A percentile compares a stretch with the other conserved stretches of the same genome.
Evolutionary conservation across 1,140 invertebrate species (phyloP).

Genomic region (Chelonus insularis): DNA sequence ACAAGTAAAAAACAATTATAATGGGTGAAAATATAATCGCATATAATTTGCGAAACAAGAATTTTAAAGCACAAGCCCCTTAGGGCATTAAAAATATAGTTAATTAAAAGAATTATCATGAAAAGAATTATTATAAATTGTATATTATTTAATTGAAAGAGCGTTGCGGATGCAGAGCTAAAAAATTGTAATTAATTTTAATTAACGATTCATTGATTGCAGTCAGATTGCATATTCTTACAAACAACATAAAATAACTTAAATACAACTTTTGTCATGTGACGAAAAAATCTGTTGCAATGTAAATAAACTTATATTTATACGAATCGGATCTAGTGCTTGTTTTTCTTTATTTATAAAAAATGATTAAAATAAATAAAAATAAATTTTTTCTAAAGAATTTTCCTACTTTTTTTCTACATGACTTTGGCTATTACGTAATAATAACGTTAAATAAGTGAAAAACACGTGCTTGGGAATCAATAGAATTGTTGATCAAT

Average conservation of each 20-base stretch:
- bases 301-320: conserved; percentile 62
- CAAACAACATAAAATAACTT: conserved; percentile 40
- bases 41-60: no score
- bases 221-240: conserved; percentile 26
- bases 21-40: no score
- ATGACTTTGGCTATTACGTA: no score
- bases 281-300: conserved; percentile 54
- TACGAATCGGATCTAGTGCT: conserved; percentile 39
- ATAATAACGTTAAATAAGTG: no score
- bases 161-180: neutral
- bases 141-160: neutral
- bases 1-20: no score
- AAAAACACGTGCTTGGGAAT: no score
- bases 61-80: no score
- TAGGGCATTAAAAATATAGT: neutral
- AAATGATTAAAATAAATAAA: neutral
- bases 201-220: conserved; percentile 18
- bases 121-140: neutral
- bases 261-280: conserved; percentile 46
- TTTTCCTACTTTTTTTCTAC: neutral
- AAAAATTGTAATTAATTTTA: neutral
- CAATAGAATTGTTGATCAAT: no score
- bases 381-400: no score
- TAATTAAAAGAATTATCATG: neutral
- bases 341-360: conserved; percentile 1